Conservation (phyloP, 2,113 vertebrate species). For the Scolopax mira region DNA sequence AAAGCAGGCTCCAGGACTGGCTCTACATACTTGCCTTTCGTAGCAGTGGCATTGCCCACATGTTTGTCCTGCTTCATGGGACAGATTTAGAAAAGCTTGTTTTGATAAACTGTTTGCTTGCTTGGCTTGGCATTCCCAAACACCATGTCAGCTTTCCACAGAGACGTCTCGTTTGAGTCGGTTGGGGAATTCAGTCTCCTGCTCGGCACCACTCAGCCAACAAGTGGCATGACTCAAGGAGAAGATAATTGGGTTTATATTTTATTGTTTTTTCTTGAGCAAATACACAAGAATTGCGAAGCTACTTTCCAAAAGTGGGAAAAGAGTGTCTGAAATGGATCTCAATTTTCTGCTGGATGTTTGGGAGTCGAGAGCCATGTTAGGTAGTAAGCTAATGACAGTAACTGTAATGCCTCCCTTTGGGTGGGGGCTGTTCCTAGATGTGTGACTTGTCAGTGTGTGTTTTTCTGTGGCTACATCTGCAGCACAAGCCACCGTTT, state of each 20-base stretch:
- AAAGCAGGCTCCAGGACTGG: not conserved
- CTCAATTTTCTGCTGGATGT: not conserved
- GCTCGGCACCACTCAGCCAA: not conserved
- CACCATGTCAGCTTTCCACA: not conserved
- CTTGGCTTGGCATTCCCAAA: constrained; percentile 13
- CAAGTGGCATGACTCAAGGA: not conserved
- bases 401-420: not conserved
- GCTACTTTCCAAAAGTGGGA: not conserved
- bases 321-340: not conserved
- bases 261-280: not conserved
- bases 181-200: not conserved
- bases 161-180: accelerated
- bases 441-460: not conserved
- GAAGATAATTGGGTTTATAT: not conserved
- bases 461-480: not conserved
- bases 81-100: constrained; percentile 27
- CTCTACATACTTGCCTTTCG: not conserved
- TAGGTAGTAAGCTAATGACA: not conserved
- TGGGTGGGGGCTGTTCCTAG: not conserved
- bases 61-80: not conserved
- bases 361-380: not conserved
- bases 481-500: not conserved
- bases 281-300: constrained; percentile 22
- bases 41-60: not conserved
- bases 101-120: not conserved